phyloP scores from a whole-genome alignment of 2,113 vertebrate genomes.

The Ceyx cyanopectus region DNA sequence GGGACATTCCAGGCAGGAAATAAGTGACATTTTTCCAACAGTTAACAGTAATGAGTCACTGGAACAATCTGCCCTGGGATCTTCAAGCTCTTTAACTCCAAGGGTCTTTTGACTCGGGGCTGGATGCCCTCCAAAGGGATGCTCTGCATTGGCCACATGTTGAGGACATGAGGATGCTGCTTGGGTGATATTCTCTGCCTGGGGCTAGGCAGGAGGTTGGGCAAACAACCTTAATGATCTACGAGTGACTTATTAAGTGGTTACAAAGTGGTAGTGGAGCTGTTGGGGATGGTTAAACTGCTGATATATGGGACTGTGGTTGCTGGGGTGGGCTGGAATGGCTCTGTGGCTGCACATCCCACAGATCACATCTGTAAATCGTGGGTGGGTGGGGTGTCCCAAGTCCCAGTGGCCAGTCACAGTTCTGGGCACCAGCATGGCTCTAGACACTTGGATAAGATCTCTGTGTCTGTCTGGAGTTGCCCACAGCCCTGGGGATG shows the following conservation, averaged over 20 bases:
- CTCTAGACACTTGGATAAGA: background rate
- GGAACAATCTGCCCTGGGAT: constrained; percentile 35
- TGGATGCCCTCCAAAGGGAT: constrained; percentile 5
- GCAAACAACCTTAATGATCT: background rate
- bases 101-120: background rate
- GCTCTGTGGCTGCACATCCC: background rate
- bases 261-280: background rate
- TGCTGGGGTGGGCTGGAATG: background rate
- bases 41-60: constrained; percentile 1
- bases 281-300: background rate
- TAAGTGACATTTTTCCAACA: constrained; percentile 40
- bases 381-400: background rate
- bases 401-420: rapidly evolving
- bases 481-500: background rate
- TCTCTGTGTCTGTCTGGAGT: background rate
- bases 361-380: background rate
- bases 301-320: rapidly evolving
- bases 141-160: background rate
- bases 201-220: background rate
- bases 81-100: constrained; percentile 1
- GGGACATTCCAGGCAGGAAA: constrained; percentile 41
- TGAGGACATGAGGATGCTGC: background rate
- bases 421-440: background rate
- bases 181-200: background rate
- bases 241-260: background rate